phyloP scores from a whole-genome alignment of 1,140 invertebrate genomes.

The Nasonia vitripennis region DNA sequence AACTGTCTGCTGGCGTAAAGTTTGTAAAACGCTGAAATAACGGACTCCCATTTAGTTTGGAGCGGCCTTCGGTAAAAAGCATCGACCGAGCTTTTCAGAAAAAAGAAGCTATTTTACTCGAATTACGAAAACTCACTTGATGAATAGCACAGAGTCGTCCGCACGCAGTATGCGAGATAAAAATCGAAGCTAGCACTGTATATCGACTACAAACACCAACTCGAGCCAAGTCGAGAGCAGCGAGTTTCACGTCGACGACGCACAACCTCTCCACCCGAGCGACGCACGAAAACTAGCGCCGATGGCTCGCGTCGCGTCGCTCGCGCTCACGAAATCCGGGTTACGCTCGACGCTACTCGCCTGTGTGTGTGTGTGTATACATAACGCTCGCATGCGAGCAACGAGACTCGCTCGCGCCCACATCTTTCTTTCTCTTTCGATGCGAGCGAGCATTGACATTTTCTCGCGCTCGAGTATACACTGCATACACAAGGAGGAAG shows the following conservation, averaged over 20 bases:
- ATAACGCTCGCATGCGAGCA: too few relatives aligned
- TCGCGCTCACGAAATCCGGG: not conserved
- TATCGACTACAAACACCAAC: too few relatives aligned
- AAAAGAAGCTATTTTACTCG: too few relatives aligned
- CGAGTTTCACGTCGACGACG: not conserved
- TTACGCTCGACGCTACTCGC: not conserved
- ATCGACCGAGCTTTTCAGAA: too few relatives aligned
- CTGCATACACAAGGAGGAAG: not conserved
- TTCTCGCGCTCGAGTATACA: constrained; percentile 6
- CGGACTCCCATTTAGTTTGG: not conserved
- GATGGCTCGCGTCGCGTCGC: not conserved
- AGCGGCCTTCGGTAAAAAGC: not conserved
- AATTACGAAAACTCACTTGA: too few relatives aligned
- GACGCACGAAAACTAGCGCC: not conserved
- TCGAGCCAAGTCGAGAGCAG: too few relatives aligned
- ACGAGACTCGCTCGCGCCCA: not conserved
- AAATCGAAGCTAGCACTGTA: too few relatives aligned
- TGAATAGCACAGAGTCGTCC: too few relatives aligned
- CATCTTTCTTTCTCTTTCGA: not conserved
- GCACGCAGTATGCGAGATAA: too few relatives aligned
- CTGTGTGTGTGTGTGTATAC: not conserved
- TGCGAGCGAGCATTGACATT: constrained; percentile 33
- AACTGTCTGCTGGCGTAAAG: too few relatives aligned
- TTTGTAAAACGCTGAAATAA: not conserved
- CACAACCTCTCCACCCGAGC: not conserved